Conservation (phyloP, 2,888 invertebrate species). For the Mimumesa dahlbomi region DNA sequence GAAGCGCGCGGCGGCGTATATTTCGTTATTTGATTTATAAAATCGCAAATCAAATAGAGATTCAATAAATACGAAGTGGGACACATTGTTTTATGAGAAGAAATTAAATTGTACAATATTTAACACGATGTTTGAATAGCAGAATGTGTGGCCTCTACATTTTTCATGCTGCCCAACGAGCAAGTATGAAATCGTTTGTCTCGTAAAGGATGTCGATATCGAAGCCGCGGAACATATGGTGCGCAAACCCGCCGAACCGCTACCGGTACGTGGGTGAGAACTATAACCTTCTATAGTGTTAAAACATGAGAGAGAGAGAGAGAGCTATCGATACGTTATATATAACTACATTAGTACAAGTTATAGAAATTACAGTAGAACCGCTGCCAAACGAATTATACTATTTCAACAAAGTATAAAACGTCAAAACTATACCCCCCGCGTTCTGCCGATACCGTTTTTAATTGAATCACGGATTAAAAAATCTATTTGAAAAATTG, state of each 20-base stretch:
- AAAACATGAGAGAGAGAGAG: slow-evolving; percentile 17
- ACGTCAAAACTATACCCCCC: no score
- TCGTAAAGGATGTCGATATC: slow-evolving; percentile 39
- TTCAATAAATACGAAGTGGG: no score
- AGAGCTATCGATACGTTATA: slow-evolving; percentile 4
- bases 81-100: background rate
- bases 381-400: background rate
- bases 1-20: background rate
- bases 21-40: background rate
- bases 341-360: slow-evolving; percentile 13
- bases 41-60: background rate
- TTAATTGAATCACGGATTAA: no score
- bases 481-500: no score
- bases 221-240: slow-evolving; percentile 47
- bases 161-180: background rate
- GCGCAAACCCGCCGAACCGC: slow-evolving; percentile 37
- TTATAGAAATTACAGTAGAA: background rate
- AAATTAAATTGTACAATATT: slow-evolving; percentile 11
- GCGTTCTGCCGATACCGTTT: no score
- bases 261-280: slow-evolving; percentile 8
- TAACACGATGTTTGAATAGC: background rate
- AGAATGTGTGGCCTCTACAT: background rate
- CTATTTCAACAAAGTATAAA: no score
- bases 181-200: slow-evolving; percentile 36
- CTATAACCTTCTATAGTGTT: slow-evolving; percentile 14